A percentile compares a stretch with the other conserved stretches of the same genome.
Conservation (phyloP, 2,797 vertebrate genomes). For the Crypturellus tataupa region DNA sequence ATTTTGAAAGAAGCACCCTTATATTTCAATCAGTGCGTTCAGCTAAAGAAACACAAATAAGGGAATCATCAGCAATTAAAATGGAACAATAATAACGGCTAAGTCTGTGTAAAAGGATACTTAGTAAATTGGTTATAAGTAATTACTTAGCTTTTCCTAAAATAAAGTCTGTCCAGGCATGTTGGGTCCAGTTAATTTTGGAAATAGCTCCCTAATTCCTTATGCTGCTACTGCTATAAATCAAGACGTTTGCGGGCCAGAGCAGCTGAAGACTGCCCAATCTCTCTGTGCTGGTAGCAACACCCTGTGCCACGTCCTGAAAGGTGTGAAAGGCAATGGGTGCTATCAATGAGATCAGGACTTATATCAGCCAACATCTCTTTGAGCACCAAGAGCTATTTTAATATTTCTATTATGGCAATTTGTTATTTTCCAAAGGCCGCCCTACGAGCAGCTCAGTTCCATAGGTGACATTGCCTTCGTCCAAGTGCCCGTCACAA, state of each 20-base stretch:
- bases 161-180: neutral
- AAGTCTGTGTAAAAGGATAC: neutral
- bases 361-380: slow-evolving; percentile 21
- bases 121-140: neutral
- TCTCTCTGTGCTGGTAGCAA: neutral
- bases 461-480: neutral
- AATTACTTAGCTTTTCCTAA: neutral
- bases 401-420: neutral
- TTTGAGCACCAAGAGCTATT: accelerated
- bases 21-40: neutral
- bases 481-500: neutral
- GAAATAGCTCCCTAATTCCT: neutral
- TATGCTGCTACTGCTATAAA: neutral
- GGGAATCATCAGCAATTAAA: neutral
- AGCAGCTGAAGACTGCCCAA: neutral
- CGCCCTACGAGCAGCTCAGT: neutral
- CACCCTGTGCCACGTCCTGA: neutral
- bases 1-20: slow-evolving; percentile 37
- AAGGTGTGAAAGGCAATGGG: neutral
- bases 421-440: slow-evolving; percentile 23
- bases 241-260: neutral
- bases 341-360: neutral
- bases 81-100: neutral
- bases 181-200: neutral
- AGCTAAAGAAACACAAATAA: neutral